Evolutionary conservation across 2,797 vertebrate species (phyloP).

Genomic region (Lagodon rhomboides): DNA sequence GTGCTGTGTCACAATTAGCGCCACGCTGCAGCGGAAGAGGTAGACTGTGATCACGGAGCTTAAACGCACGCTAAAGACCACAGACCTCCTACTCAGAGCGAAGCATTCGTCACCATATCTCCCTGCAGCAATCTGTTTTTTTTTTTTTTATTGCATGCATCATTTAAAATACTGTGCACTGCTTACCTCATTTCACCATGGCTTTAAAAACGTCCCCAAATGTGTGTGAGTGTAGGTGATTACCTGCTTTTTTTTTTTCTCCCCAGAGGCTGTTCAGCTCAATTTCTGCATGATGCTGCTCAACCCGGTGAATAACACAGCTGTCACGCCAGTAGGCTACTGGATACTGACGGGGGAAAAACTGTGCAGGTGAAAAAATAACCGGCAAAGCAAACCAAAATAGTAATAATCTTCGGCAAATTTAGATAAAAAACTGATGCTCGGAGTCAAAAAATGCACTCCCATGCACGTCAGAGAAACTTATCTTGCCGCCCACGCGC

Average conservation of each 20-base stretch:
- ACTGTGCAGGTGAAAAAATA: constrained; percentile 1
- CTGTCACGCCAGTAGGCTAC: constrained; percentile 17
- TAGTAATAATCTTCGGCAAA: not conserved
- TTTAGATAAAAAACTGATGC: not conserved
- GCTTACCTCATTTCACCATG: constrained; percentile 41
- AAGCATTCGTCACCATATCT: constrained; percentile 27
- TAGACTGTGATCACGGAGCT: constrained; percentile 21
- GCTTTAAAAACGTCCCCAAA: constrained; percentile 37
- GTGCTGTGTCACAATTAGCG: constrained; percentile 15
- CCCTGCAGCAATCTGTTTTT: constrained; percentile 26
- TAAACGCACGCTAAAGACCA: constrained; percentile 24
- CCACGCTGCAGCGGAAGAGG: constrained; percentile 19
- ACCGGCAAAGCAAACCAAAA: not conserved
- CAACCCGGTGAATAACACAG: constrained; percentile 40
- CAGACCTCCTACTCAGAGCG: not conserved
- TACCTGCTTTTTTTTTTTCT: constrained; percentile 33
- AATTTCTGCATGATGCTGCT: constrained; percentile 47
- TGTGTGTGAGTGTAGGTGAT: constrained; percentile 27
- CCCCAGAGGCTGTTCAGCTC: constrained; percentile 29
- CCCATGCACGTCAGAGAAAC: too few species aligned
- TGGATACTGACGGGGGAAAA: not conserved
- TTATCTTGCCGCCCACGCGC: not conserved
- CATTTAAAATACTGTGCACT: constrained; percentile 35
- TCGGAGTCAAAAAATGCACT: not conserved
- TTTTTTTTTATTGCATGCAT: constrained; percentile 12